Evolutionary conservation across 2,888 invertebrate species (phyloP), one percentile per base, ranked within the genome.

Genomic region (Apamea sordens): DNA sequence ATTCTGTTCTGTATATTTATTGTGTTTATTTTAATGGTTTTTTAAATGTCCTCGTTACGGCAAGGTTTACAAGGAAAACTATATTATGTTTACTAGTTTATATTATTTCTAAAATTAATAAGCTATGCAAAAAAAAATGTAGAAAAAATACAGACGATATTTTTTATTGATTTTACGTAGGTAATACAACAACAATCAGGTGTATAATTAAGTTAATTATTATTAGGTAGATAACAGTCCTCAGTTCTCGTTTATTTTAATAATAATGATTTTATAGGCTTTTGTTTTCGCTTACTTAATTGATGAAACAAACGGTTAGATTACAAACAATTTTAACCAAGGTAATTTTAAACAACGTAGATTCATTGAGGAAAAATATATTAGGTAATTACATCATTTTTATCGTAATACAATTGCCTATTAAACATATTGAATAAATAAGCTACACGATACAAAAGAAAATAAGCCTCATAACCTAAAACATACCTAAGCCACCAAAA

Each of bases 401-500:
- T 67, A 77, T 80, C 56, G 77, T 47, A 59, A 77, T 53, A 86
- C 72, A 87, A 84, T 82, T 72, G 68, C 47, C 56, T 83, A 81
- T 69, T 81, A 80, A 76, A 71, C 84, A 70, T 70, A 77, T 67
- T 68, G 36, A 79, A 53, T 75, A 76, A 75, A 64, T 13, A 50
- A 47, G 28, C 50, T 56, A 13, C 59, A 72, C 68, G 53, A 50
- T 44, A 71, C 4, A 71, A 72, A 75, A 72, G 13, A 21, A 41
- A 32, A 59, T n/a, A 65, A n/a, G n/a, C 4, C 15, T 5, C 32
- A 41, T 21, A 72, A 61, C 24, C 2, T 44, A 80, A 88, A 81
- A 47, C n/a, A 41, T 61, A 77, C 68, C 67, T 13, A 73, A 79
- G 13, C 0, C 0, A 0, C 0, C 0, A 11, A 21, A n/a, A 0